These are phyloP conservation scores for Anguilla japonica DNA, from an alignment of 2,113 vertebrate species.

Conservation along the genomic window DNA sequence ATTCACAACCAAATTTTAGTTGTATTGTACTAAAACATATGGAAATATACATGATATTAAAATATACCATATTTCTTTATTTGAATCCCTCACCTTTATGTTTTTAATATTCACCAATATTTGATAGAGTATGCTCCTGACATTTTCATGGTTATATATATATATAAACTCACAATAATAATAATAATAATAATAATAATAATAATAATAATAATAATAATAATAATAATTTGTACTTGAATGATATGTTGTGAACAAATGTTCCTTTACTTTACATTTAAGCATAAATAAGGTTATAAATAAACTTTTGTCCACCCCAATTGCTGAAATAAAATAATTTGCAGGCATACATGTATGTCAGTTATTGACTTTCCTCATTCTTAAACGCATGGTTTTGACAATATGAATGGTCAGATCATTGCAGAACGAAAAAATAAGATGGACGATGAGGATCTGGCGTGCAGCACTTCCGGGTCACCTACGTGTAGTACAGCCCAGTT, in stretches of 20 bases:
- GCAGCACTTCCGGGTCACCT: constrained; percentile 60
- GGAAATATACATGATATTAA: background rate
- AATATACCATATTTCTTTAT: background rate
- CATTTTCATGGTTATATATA: background rate
- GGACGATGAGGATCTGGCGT: constrained; percentile 27
- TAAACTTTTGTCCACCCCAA: background rate
- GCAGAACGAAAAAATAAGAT: background rate
- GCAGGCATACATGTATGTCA: background rate
- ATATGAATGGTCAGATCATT: background rate
- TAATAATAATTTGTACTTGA: too few relatives aligned
- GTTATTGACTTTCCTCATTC: background rate
- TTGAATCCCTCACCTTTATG: too few relatives aligned
- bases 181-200: too few relatives aligned
- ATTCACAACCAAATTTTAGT: too few relatives aligned
- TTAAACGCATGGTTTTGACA: background rate
- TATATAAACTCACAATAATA: background rate
- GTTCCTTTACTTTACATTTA: background rate
- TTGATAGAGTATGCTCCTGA: background rate
- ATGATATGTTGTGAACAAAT: too few relatives aligned
- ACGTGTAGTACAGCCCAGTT: constrained; percentile 50
- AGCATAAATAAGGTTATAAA: too few relatives aligned
- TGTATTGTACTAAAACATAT: background rate
- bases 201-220: too few relatives aligned
- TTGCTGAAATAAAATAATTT: background rate
- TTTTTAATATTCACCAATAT: background rate